phyloP scores from a whole-genome alignment of 1,140 invertebrate genomes.

The Atta texana region DNA sequence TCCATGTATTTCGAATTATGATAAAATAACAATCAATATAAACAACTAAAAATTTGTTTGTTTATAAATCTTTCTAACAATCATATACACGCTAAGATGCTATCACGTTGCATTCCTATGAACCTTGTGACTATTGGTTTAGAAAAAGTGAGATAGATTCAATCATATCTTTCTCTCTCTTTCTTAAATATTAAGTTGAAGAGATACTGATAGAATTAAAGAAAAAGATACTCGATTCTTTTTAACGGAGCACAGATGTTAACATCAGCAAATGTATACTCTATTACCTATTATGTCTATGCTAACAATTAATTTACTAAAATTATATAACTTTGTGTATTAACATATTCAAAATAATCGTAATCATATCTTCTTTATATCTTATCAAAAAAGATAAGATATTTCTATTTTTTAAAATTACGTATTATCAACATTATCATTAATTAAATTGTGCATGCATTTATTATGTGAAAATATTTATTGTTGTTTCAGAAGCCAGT shows the following conservation, averaged over 20 bases:
- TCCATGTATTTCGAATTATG: constrained; percentile 10
- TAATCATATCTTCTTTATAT: background rate
- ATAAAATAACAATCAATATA: constrained; percentile 17
- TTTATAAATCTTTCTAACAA: background rate
- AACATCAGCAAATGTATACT: no score
- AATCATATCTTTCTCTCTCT: no score
- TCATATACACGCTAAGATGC: no score
- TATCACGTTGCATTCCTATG: no score
- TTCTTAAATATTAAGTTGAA: no score
- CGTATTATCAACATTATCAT: background rate
- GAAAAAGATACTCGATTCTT: no score
- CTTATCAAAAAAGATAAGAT: constrained; percentile 36
- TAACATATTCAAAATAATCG: background rate
- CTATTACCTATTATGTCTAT: no score
- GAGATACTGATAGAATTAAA: no score
- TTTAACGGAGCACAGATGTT: no score
- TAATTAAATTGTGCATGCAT: background rate
- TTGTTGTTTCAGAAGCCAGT: constrained; percentile 90
- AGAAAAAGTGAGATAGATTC: no score
- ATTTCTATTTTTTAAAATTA: background rate
- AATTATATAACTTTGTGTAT: background rate
- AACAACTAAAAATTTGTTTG: background rate
- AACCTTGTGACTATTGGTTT: no score
- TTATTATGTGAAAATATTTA: constrained; percentile 23
- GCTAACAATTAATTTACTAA: no score